A percentile compares a stretch with the other conserved stretches of the same genome.
These are phyloP conservation scores for Dioctria rufipes DNA, from an alignment of 2,888 invertebrate species.

Conservation along the genomic window DNA sequence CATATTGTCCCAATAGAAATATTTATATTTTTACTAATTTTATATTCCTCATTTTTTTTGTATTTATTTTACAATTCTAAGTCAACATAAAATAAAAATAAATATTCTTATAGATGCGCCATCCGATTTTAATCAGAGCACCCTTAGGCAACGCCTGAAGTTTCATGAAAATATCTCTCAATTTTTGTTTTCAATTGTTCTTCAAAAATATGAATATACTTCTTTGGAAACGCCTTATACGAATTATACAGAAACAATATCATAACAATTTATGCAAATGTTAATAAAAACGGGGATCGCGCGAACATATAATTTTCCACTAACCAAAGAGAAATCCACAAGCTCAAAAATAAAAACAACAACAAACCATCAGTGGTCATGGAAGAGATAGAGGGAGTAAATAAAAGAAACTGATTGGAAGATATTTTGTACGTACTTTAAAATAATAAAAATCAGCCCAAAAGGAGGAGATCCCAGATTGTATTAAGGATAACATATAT, in stretches of 20 bases:
- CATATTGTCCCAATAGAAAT: too few relatives aligned
- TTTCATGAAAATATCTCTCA: too few relatives aligned
- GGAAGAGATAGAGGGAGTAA: conserved; percentile 4
- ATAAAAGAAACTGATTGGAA: conserved; percentile 43
- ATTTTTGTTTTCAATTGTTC: too few relatives aligned
- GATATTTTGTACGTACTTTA: not conserved
- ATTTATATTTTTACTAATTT: too few relatives aligned
- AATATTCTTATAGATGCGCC: too few relatives aligned
- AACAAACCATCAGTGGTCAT: conserved; percentile 13
- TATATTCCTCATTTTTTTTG: too few relatives aligned
- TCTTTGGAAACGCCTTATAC: too few relatives aligned
- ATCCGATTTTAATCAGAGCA: too few relatives aligned
- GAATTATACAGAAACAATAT: not conserved
- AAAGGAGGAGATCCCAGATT: conserved; percentile 30
- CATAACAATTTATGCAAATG: conserved; percentile 45
- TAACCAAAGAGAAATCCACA: not conserved
- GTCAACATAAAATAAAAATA: too few relatives aligned
- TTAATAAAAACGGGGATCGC: conserved; percentile 13
- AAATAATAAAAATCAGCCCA: not conserved
- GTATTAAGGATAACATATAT: conserved; percentile 33
- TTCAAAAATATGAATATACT: too few relatives aligned
- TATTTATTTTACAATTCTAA: too few relatives aligned
- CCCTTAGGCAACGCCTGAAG: too few relatives aligned
- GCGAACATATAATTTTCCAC: conserved; percentile 39
- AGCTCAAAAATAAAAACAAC: not conserved